Evolutionary conservation across 2,888 invertebrate genomes (phyloP).

Genomic region (Chrysopilus asiliformis): DNA sequence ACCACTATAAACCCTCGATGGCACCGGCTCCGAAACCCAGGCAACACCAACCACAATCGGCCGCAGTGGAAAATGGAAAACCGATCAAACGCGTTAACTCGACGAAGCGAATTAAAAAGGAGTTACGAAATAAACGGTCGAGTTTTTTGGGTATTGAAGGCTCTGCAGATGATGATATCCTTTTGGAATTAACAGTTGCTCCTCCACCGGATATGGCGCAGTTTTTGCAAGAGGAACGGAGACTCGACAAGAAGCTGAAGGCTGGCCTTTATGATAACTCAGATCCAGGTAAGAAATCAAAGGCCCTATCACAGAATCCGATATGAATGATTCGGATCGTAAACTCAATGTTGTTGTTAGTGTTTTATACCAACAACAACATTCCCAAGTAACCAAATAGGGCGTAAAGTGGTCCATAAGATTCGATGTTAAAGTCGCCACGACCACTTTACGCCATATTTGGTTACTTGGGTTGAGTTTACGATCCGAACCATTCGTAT

Average conservation of each 20-base stretch:
- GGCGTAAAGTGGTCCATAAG: no score
- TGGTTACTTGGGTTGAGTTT: no score
- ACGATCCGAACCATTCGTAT: no score
- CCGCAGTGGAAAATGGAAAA: slow-evolving; percentile 31
- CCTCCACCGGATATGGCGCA: slow-evolving; percentile 70
- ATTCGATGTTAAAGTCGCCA: no score
- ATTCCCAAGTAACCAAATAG: no score
- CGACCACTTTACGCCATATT: no score
- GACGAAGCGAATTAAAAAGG: slow-evolving; percentile 73
- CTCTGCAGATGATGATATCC: slow-evolving; percentile 51
- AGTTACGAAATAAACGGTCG: slow-evolving; percentile 67
- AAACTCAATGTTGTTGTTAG: no score
- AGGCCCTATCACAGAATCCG: no score
- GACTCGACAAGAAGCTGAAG: slow-evolving; percentile 61
- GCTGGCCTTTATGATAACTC: slow-evolving; percentile 52
- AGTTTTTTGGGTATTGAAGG: slow-evolving; percentile 78
- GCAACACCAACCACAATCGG: slow-evolving; percentile 9
- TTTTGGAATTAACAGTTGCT: slow-evolving; percentile 51
- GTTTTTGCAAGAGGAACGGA: slow-evolving; percentile 65
- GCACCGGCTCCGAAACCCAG: neutral
- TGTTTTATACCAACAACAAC: no score
- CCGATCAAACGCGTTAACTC: slow-evolving; percentile 63
- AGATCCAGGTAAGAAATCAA: slow-evolving; percentile 39
- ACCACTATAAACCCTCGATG: slow-evolving; percentile 7
- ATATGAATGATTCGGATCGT: no score